Conservation (phyloP, 2,113 vertebrate species). For the Euleptes europaea region DNA sequence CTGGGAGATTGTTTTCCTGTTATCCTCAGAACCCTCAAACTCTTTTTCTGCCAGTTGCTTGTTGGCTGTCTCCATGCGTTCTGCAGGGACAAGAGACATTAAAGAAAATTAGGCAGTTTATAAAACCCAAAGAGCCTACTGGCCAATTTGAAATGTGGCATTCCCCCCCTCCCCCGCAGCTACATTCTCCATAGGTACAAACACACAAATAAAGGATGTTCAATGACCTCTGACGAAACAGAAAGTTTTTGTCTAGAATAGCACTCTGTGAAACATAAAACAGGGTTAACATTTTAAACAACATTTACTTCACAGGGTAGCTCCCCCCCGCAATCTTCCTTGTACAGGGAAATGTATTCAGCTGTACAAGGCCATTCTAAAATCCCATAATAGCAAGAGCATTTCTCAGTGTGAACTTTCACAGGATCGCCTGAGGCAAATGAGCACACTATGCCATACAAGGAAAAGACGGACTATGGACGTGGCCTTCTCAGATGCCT, state of each 20-base stretch:
- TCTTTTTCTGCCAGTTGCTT: slow-evolving; percentile 96
- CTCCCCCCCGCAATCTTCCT: no score
- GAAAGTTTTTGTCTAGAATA: neutral
- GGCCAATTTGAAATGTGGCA: neutral
- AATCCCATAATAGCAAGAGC: no score
- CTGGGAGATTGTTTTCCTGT: slow-evolving; percentile 96
- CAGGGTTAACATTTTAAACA: neutral
- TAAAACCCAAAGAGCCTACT: neutral
- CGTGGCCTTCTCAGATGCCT: neutral
- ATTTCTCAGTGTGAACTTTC: no score
- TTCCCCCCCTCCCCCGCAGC: neutral
- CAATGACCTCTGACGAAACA: neutral
- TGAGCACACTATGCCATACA: no score
- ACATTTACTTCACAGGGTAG: no score
- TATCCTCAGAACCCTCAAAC: slow-evolving; percentile 94
- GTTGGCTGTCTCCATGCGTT: slow-evolving; percentile 96
- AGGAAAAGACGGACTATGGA: no score
- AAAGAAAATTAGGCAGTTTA: neutral
- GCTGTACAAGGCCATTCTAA: no score
- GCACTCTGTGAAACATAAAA: neutral
- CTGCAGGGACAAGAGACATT: slow-evolving; percentile 68
- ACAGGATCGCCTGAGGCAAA: no score
- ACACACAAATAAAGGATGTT: neutral
- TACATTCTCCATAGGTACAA: neutral
- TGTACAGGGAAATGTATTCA: no score